These are phyloP conservation scores for Cartodere bifasciata DNA, from an alignment of 2,888 invertebrate species.

Conservation along the genomic window DNA sequence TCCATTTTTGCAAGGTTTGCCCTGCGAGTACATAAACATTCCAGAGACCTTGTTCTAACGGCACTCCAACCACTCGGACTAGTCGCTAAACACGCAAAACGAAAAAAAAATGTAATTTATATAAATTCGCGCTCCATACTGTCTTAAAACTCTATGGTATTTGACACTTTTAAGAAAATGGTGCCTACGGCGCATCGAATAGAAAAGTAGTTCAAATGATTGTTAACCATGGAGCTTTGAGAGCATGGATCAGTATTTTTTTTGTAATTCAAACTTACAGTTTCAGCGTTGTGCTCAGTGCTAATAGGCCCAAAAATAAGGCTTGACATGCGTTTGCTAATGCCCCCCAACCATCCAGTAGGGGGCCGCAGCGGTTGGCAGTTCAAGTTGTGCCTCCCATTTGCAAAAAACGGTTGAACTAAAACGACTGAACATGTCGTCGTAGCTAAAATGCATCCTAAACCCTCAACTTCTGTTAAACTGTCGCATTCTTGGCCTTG, in stretches of 20 bases:
- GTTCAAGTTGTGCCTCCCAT: slow-evolving; percentile 54
- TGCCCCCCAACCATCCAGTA: slow-evolving; percentile 76
- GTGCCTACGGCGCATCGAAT: too few relatives aligned
- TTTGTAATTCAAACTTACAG: slow-evolving; percentile 35
- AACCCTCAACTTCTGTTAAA: slow-evolving; percentile 51
- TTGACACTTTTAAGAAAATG: too few relatives aligned
- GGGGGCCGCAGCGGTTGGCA: slow-evolving; percentile 60
- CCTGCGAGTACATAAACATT: slow-evolving; percentile 63
- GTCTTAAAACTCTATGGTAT: too few relatives aligned
- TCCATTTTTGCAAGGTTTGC: slow-evolving; percentile 74
- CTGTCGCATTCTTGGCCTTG: slow-evolving; percentile 80
- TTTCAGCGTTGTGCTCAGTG: slow-evolving; percentile 47
- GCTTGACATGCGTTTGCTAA: slow-evolving; percentile 68
- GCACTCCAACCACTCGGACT: slow-evolving; percentile 51
- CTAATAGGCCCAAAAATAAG: slow-evolving; percentile 67
- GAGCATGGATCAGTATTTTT: background rate
- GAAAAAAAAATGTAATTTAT: too few relatives aligned
- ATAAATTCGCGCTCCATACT: too few relatives aligned
- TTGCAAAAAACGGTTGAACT: slow-evolving; percentile 47
- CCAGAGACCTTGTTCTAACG: slow-evolving; percentile 35
- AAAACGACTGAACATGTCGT: slow-evolving; percentile 81
- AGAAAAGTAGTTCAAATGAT: too few relatives aligned
- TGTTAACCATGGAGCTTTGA: background rate
- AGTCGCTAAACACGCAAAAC: slow-evolving; percentile 36
- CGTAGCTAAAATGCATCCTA: slow-evolving; percentile 76